These are phyloP conservation scores for Volucella zonaria DNA, from an alignment of 2,888 invertebrate genomes.

Conservation along the genomic window DNA sequence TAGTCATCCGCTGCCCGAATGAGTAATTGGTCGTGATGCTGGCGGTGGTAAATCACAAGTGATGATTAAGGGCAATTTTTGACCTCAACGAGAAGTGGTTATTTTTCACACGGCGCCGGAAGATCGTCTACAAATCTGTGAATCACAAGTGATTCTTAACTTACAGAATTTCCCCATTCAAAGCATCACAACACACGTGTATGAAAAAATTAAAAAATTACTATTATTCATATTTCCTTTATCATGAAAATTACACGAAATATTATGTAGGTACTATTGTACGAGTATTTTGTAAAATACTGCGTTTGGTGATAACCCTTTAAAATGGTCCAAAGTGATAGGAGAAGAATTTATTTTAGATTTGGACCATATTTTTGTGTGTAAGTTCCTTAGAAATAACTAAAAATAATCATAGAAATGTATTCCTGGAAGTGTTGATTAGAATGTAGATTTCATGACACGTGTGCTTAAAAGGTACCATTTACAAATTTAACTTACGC, in stretches of 20 bases:
- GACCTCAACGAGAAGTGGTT: conserved; percentile 2
- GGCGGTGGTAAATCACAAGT: background rate
- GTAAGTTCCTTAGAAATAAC: no score
- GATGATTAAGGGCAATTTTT: conserved; percentile 2
- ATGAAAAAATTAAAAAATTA: no score
- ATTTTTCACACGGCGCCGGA: background rate
- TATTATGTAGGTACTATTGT: background rate
- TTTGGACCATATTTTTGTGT: no score
- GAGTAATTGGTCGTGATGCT: conserved; percentile 5
- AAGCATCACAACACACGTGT: no score
- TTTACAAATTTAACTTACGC: background rate
- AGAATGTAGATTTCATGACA: background rate
- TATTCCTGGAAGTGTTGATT: background rate
- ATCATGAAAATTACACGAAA: background rate
- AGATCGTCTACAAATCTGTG: background rate
- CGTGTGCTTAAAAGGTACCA: background rate
- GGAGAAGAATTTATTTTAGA: no score
- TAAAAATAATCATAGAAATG: background rate
- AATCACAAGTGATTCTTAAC: background rate
- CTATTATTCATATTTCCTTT: background rate
- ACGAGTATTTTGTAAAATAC: background rate
- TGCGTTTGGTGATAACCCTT: background rate
- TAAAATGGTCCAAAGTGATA: background rate
- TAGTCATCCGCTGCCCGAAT: background rate
- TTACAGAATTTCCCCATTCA: background rate